These are phyloP conservation scores for Pasiphila rectangulata DNA, from an alignment of 2,888 invertebrate genomes.

Conservation along the genomic window DNA sequence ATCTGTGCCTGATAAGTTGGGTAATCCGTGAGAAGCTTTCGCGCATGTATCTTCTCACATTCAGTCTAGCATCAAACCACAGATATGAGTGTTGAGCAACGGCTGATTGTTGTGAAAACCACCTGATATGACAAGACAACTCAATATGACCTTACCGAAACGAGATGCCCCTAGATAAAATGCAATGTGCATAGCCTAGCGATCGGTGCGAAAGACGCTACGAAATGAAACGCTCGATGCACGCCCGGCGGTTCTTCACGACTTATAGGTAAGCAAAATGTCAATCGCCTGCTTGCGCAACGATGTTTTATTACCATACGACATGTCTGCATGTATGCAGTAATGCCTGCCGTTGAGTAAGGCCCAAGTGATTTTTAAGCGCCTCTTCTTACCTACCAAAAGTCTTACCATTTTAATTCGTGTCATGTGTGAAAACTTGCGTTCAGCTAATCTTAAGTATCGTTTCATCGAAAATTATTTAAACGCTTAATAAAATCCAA, in stretches of 20 bases:
- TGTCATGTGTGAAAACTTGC: slow-evolving; percentile 15
- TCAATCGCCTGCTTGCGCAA: slow-evolving; percentile 69
- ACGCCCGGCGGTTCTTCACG: slow-evolving; percentile 43
- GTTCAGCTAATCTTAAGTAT: neutral
- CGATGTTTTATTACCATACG: slow-evolving; percentile 61
- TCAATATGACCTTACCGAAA: slow-evolving; percentile 20
- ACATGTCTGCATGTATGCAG: slow-evolving; percentile 52
- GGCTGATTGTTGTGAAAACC: slow-evolving; percentile 31
- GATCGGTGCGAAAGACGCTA: slow-evolving; percentile 37
- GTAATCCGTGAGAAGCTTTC: slow-evolving; percentile 46
- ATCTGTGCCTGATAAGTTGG: slow-evolving; percentile 35
- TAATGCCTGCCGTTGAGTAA: slow-evolving; percentile 54
- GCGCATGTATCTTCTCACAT: slow-evolving; percentile 49
- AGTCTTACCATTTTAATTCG: slow-evolving; percentile 32
- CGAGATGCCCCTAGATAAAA: slow-evolving; percentile 22
- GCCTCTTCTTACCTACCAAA: slow-evolving; percentile 51
- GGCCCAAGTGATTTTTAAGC: slow-evolving; percentile 46
- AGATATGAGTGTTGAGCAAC: slow-evolving; percentile 40
- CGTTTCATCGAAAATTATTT: neutral
- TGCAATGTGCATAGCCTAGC: slow-evolving; percentile 6
- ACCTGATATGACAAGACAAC: slow-evolving; percentile 26
- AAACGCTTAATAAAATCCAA: neutral
- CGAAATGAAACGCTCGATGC: slow-evolving; percentile 43
- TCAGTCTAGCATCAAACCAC: slow-evolving; percentile 36
- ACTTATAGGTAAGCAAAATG: slow-evolving; percentile 64